A percentile compares a stretch with the other conserved stretches of the same genome.
Conservation (phyloP, 1,140 invertebrate species). For the Calosoma granatense region DNA sequence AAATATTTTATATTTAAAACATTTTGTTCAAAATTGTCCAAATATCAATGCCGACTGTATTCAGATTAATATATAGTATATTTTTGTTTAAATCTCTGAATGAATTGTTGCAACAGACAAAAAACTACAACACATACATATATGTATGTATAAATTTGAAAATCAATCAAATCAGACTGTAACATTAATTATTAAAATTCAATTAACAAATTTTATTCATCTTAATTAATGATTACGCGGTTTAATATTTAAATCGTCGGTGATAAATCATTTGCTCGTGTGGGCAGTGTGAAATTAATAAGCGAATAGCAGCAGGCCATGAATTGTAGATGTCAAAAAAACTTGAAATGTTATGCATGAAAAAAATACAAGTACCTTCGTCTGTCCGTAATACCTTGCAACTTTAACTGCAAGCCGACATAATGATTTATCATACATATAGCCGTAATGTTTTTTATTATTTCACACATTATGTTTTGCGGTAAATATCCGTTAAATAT, state of each 20-base stretch:
- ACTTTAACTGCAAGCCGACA: not conserved
- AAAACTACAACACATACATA: too few species aligned
- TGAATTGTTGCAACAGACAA: too few species aligned
- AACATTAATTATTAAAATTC: not conserved
- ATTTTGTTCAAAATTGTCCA: too few species aligned
- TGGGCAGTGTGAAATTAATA: not conserved
- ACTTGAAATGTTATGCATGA: not conserved
- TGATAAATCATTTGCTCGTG: not conserved
- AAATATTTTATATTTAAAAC: too few species aligned
- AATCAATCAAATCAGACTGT: not conserved
- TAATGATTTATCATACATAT: too few species aligned
- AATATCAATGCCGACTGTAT: too few species aligned
- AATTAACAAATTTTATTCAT: not conserved
- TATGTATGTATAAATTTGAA: too few species aligned
- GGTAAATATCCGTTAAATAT: slow-evolving; percentile 1
- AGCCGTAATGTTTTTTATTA: too few species aligned
- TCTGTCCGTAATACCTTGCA: not conserved
- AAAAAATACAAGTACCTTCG: not conserved
- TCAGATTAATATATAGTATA: too few species aligned
- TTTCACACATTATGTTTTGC: not conserved
- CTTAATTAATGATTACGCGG: not conserved
- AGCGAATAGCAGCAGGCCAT: not conserved
- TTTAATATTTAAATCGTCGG: not conserved
- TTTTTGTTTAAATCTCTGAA: too few species aligned
- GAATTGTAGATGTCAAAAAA: not conserved